Base-by-base conservation (phyloP, 2,113 vertebrate genomes). In the Podiceps cristatus region DNA sequence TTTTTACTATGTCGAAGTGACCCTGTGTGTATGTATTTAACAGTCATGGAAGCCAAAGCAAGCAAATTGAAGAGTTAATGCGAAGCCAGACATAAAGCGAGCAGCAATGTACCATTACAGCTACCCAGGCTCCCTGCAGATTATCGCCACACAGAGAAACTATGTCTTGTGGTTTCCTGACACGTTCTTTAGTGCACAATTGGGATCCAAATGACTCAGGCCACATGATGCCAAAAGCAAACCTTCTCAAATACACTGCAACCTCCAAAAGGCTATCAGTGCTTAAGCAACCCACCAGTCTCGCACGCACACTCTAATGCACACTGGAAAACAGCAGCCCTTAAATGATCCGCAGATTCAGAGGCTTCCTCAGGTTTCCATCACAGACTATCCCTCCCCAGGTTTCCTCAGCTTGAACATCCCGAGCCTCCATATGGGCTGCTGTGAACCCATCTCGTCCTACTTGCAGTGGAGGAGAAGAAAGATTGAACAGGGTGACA, bases 161-260 rank as follows among this genome's bases (percentile, higher is more conserved):
- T 96, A 96, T 93, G 92, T 89, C 94, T 97, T 98, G 97, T 97
- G 98, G 98, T 97, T 98, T 98, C 94, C 97, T 96, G 91, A 86
- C 53, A 62, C 91, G 97, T 86, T 96, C 92, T 96, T 93, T 90
- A 90, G 85, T 69, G 69, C 68, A 87, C 11, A 40, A 72, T 90
- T 2, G 0, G 75, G 73, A 94, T 98, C 74, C 88, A 89, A 96
- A 86, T 5, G 73, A 93, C 91, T 98, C 93, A 4, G 29, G 76
- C 69, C 25, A 18, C 90, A 40, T 40, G 66, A 74, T 96, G 93
- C 91, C 95, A 95, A 97, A 97, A 86, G 86, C 23, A 67, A 98
- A 95, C 86, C 94, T 87, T 96, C 85, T 92, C 20, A 5, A 76
- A 60, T 19, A 79, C 79, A 37, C 56, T 67, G 47, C 8, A 18